A percentile compares a stretch with the other conserved stretches of the same genome.
These are phyloP conservation scores for Poliocrania exsul DNA, from an alignment of 2,797 vertebrate genomes.

Conservation along the genomic window DNA sequence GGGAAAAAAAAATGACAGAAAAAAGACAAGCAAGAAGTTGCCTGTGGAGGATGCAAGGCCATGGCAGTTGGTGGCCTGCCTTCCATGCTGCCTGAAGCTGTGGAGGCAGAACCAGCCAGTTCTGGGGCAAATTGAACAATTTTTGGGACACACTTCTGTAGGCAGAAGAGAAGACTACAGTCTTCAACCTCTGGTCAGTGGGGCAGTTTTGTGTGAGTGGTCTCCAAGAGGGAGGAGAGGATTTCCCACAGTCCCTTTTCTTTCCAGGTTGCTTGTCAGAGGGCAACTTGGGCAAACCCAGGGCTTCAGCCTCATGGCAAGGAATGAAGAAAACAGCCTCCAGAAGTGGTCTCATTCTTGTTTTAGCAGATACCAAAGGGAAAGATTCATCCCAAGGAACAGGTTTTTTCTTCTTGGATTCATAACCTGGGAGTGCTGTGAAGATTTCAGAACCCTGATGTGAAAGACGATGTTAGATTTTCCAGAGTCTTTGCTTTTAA, in stretches of 20 bases:
- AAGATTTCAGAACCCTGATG: not conserved
- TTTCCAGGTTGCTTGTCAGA: rapidly evolving
- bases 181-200: not conserved
- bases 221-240: not conserved
- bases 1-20: not conserved
- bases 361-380: not conserved
- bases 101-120: rapidly evolving
- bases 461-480: not conserved
- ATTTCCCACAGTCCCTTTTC: not conserved
- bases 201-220: not conserved
- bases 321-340: not conserved
- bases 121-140: rapidly evolving
- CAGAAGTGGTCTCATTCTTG: not conserved
- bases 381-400: not conserved
- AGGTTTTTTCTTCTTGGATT: not conserved
- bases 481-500: not conserved
- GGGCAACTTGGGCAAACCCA: rapidly evolving
- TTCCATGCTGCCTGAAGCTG: not conserved
- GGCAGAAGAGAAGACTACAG: not conserved
- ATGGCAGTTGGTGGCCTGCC: rapidly evolving
- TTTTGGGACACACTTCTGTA: not conserved
- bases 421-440: not conserved
- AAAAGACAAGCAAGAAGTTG: not conserved
- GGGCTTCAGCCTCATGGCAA: not conserved
- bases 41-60: not conserved